Conservation (phyloP, 1,140 invertebrate species). For the Drosophila varians region DNA sequence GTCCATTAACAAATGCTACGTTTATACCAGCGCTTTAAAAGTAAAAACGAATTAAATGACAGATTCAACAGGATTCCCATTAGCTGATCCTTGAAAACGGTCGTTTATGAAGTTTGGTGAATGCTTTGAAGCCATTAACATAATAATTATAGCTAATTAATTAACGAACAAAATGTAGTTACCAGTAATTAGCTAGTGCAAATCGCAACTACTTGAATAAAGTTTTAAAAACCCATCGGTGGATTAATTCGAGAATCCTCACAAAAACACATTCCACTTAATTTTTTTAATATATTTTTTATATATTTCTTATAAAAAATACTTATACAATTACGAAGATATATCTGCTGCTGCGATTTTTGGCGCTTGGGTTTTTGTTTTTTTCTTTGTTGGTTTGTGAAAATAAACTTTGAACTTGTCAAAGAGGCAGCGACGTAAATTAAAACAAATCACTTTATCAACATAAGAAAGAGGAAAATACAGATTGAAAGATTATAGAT, state of each 20-base stretch:
- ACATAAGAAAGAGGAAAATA: constrained; percentile 35
- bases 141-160: constrained; percentile 11
- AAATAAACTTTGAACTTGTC: constrained; percentile 57
- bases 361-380: constrained; percentile 64
- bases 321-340: constrained; percentile 82
- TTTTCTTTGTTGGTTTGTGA: constrained; percentile 45
- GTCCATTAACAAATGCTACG: constrained; percentile 19
- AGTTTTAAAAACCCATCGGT: constrained; percentile 14
- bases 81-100: neutral
- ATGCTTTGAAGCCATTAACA: constrained; percentile 8
- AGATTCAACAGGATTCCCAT: neutral
- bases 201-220: constrained; percentile 17
- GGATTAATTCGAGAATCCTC: too few relatives aligned
- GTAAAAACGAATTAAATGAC: constrained; percentile 1
- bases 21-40: constrained; percentile 13
- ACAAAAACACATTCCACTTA: neutral
- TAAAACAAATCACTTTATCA: constrained; percentile 76
- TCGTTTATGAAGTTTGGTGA: neutral
- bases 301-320: constrained; percentile 83
- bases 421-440: constrained; percentile 71
- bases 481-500: constrained; percentile 1
- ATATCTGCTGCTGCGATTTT: constrained; percentile 80
- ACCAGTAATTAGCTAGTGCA: constrained; percentile 10
- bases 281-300: constrained; percentile 71
- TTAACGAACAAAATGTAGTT: constrained; percentile 22